These are phyloP conservation scores for Philotrypesis tridentata DNA, from an alignment of 1,140 invertebrate genomes.

Conservation along the genomic window DNA sequence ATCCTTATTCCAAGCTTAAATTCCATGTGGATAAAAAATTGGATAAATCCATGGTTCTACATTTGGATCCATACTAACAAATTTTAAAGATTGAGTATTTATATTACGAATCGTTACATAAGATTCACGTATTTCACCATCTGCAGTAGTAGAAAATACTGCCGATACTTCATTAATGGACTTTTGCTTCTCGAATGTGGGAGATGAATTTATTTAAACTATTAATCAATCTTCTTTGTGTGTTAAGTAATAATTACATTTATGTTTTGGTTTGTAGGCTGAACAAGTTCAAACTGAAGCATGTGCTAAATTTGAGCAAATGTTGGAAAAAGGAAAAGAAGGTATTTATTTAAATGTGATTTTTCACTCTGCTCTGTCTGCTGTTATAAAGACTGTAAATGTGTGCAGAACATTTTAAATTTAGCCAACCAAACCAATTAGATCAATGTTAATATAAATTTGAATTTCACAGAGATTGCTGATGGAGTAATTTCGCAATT, in stretches of 20 bases:
- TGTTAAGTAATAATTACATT: slow-evolving; percentile 31
- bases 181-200: slow-evolving; percentile 30
- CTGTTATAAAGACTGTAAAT: too few relatives aligned
- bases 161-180: neutral
- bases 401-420: too few relatives aligned
- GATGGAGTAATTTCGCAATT: too few relatives aligned
- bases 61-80: slow-evolving; percentile 11
- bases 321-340: slow-evolving; percentile 96
- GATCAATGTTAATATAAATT: too few relatives aligned
- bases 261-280: slow-evolving; percentile 79
- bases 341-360: slow-evolving; percentile 72
- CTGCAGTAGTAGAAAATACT: too few relatives aligned
- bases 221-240: neutral
- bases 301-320: slow-evolving; percentile 96
- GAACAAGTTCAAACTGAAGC: slow-evolving; percentile 93
- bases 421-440: too few relatives aligned
- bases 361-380: neutral
- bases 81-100: neutral
- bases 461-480: too few relatives aligned
- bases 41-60: too few relatives aligned
- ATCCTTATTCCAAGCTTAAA: neutral
- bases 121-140: neutral
- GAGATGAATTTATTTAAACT: slow-evolving; percentile 52
- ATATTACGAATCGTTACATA: slow-evolving; percentile 1
- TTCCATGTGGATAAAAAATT: neutral